Conservation (phyloP, 2,113 vertebrate species). For the Albula glossodonta region DNA sequence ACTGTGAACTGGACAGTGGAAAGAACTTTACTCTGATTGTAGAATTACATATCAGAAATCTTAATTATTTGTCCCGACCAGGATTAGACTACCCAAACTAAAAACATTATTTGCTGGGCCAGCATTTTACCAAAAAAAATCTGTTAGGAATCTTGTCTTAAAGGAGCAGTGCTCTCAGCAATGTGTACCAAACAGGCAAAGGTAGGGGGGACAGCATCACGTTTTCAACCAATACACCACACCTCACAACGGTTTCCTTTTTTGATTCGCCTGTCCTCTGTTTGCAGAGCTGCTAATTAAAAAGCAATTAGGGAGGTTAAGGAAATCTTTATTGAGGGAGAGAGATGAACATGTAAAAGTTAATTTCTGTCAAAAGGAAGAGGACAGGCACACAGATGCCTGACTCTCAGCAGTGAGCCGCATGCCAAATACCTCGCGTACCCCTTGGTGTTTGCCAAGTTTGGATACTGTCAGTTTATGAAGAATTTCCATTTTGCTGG, state of each 20-base stretch:
- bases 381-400: slow-evolving; percentile 87
- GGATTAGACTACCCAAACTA: too few relatives aligned
- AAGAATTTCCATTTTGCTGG: slow-evolving; percentile 93
- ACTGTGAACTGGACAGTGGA: not conserved
- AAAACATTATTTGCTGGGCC: too few relatives aligned
- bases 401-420: slow-evolving; percentile 77
- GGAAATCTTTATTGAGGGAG: slow-evolving; percentile 80
- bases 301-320: slow-evolving; percentile 82
- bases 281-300: slow-evolving; percentile 79
- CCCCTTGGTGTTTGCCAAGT: slow-evolving; percentile 83
- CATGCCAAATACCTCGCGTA: slow-evolving; percentile 82
- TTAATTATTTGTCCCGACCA: not conserved
- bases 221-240: slow-evolving; percentile 29
- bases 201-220: slow-evolving; percentile 1
- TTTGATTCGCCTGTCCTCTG: slow-evolving; percentile 50
- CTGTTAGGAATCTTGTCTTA: not conserved
- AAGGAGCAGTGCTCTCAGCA: not conserved
- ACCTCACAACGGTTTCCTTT: slow-evolving; percentile 38
- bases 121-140: too few relatives aligned
- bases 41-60: not conserved
- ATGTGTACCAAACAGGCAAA: not conserved
- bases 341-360: slow-evolving; percentile 82
- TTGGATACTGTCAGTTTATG: slow-evolving; percentile 87
- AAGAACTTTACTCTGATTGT: not conserved
- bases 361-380: slow-evolving; percentile 84